phyloP scores from a whole-genome alignment of 2,888 invertebrate genomes.

The Timandra comae region DNA sequence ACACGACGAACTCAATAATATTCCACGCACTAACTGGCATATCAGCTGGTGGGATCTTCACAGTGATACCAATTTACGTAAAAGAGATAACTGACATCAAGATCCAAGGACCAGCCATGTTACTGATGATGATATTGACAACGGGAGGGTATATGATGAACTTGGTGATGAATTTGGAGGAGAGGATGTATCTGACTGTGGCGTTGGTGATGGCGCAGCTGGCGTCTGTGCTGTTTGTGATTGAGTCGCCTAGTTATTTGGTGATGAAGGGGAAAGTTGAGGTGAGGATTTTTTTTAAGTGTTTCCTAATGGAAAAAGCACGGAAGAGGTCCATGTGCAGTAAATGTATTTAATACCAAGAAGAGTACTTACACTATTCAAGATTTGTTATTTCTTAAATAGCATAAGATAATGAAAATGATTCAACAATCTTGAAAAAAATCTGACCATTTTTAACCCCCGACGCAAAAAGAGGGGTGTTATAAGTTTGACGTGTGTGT shows the following conservation, averaged over 20 bases:
- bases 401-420: too few relatives aligned
- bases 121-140: slow-evolving; percentile 41
- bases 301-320: too few relatives aligned
- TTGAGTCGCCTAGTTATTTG: slow-evolving; percentile 53
- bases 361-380: too few relatives aligned
- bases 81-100: slow-evolving; percentile 38
- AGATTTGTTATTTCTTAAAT: too few relatives aligned
- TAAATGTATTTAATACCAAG: too few relatives aligned
- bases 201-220: slow-evolving; percentile 44
- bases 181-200: slow-evolving; percentile 42
- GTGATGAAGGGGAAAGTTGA: slow-evolving; percentile 46
- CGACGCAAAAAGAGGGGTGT: too few relatives aligned
- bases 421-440: too few relatives aligned
- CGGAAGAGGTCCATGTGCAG: too few relatives aligned
- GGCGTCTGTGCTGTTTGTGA: slow-evolving; percentile 35
- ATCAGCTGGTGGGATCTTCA: slow-evolving; percentile 48
- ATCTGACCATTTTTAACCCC: too few relatives aligned
- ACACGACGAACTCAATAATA: slow-evolving; percentile 29
- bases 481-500: too few relatives aligned
- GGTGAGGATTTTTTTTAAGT: too few relatives aligned
- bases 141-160: slow-evolving; percentile 46
- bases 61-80: slow-evolving; percentile 48
- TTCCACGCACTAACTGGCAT: slow-evolving; percentile 47
- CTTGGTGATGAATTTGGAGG: slow-evolving; percentile 34
- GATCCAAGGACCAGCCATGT: slow-evolving; percentile 34